Evolutionary conservation across 92 coral and sea anemone genomes (phyloP), one percentile per base, ranked within the genome.

Genomic region (Parazoanthus darwini): DNA sequence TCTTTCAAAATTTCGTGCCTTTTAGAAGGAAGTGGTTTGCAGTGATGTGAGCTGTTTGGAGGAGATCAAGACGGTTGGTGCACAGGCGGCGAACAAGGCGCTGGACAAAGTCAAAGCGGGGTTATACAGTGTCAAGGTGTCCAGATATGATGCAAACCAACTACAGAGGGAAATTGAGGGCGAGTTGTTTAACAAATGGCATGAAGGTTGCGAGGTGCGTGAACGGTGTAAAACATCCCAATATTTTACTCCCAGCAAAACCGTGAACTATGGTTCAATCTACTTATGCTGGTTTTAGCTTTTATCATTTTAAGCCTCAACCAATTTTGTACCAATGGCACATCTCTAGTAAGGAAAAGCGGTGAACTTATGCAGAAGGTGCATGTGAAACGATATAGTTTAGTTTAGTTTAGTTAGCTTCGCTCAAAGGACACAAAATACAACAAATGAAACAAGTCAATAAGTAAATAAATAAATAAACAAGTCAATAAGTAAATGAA

Each of bases 121-220:
- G 3, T 81, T 90, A 14, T 82, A 86, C 78, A 43, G 77, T 86
- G 92, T 90, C 65, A 90, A 86, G 79, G 92, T 90, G 51, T 90
- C 92, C 38, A 59, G 78, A 72, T 26, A 10, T n/a, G 90, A 90
- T 85, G 89, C 92, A n/a, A 86, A 86, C 46, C 86, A 90, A 59
- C 75, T 90, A 6, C 89, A 90, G 46, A 71, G 92, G 38, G 90
- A 90, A 74, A 90, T 90, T 33, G 86, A 90, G 81, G 92, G 92
- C 79, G 87, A 90, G 78, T 54, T 90, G 83, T 90, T 90, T 59
- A 82, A 87, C 84, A 90, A 85, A 58, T 90, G 92, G 92, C 86
- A 90, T 46, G 92, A 90, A 82, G 85, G 87, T 23, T 90, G 92
- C 23, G 92, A 90, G 92, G 92, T 90, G 86, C 26, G 89, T 71